phyloP scores from a whole-genome alignment of 2,113 vertebrate species.

The Albula glossodonta region DNA sequence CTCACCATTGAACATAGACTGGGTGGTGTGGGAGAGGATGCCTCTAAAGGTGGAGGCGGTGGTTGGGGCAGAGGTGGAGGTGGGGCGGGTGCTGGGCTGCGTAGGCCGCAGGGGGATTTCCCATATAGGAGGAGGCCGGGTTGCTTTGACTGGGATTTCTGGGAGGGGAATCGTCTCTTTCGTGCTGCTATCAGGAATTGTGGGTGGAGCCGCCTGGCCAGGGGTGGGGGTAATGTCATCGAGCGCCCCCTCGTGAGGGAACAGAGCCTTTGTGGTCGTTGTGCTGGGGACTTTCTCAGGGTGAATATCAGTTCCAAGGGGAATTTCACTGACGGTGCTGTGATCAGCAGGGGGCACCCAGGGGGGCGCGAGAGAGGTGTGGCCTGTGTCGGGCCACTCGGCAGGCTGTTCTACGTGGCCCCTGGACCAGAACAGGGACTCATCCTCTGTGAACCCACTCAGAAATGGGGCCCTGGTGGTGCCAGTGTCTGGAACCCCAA shows the following conservation, averaged over 20 bases:
- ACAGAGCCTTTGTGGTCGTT: conserved; percentile 16
- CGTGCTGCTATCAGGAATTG: conserved; percentile 51
- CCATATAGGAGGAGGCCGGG: conserved; percentile 69
- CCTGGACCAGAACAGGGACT: conserved; percentile 49
- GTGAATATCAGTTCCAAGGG: background rate
- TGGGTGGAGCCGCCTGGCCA: conserved; percentile 41
- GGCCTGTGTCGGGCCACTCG: background rate
- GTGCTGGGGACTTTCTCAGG: background rate
- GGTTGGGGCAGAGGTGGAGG: background rate
- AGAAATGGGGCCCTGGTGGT: conserved; percentile 40
- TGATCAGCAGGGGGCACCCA: too few relatives aligned
- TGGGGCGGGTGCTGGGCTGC: conserved; percentile 52
- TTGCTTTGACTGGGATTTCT: conserved; percentile 63
- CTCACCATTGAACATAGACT: conserved; percentile 89
- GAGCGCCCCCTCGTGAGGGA: conserved; percentile 48
- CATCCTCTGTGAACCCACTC: conserved; percentile 62
- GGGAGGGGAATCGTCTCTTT: conserved; percentile 49
- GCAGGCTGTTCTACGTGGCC: conserved; percentile 40
- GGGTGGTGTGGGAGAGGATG: conserved; percentile 83
- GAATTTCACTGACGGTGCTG: background rate
- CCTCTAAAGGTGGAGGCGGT: conserved; percentile 57
- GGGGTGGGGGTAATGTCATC: conserved; percentile 51
- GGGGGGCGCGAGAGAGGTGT: background rate
- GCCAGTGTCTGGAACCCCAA: conserved; percentile 56
- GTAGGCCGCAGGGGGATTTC: conserved; percentile 70